These are phyloP conservation scores for Tetramorium simillimum DNA, from an alignment of 1,140 invertebrate species.

Conservation along the genomic window DNA sequence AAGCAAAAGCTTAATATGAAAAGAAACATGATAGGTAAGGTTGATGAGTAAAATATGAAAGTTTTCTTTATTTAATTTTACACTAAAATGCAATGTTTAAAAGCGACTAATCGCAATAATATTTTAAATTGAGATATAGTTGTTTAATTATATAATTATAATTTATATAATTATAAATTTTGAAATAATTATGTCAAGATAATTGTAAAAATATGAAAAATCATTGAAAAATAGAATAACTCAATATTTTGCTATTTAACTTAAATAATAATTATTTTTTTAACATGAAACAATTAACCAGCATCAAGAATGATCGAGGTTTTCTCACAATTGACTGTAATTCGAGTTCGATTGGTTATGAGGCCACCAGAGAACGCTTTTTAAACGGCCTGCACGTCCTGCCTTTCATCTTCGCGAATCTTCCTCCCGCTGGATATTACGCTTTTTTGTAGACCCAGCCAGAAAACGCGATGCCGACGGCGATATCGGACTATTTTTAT, in stretches of 20 bases:
- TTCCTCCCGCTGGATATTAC: constrained; percentile 38
- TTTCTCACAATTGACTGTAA: constrained; percentile 37
- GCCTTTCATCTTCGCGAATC: constrained; percentile 46
- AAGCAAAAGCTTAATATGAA: background rate
- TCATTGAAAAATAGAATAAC: background rate
- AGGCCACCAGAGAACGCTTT: constrained; percentile 4
- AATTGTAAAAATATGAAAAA: background rate
- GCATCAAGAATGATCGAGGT: background rate
- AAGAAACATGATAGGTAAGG: background rate
- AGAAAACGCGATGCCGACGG: constrained; percentile 28
- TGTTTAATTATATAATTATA: constrained; percentile 8
- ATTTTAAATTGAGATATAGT: background rate
- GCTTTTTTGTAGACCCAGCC: constrained; percentile 22
- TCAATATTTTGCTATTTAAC: background rate
- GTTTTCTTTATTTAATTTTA: background rate
- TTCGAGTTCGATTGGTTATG: constrained; percentile 38
- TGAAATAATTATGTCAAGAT: background rate
- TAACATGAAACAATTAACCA: background rate
- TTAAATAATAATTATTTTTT: constrained; percentile 10
- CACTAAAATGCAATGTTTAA: background rate
- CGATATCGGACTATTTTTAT: constrained; percentile 53
- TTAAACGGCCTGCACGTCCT: constrained; percentile 40
- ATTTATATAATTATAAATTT: background rate
- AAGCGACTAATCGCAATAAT: background rate
- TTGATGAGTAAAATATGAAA: background rate